Evolutionary conservation across 2,797 vertebrate genomes (phyloP).

Genomic region (Orientallactaga sibirica): DNA sequence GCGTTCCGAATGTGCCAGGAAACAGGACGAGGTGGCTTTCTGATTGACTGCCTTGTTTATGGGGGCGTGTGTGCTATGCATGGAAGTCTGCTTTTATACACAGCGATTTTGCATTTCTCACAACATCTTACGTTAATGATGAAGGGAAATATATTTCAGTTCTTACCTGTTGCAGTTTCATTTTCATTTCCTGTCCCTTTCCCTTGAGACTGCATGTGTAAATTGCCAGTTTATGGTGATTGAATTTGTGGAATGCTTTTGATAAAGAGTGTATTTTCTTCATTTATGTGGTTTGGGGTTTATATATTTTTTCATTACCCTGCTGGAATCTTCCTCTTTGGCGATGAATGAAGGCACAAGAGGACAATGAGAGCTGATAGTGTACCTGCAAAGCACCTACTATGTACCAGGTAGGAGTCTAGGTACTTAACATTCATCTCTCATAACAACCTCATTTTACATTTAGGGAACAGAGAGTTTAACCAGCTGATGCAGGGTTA

Average conservation of each 20-base stretch:
- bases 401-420: neutral
- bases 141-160: neutral
- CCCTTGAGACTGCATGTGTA: conserved; percentile 43
- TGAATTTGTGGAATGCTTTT: conserved; percentile 68
- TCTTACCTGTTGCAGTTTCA: conserved; percentile 50
- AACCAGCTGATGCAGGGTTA: neutral
- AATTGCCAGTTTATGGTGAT: conserved; percentile 67
- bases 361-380: neutral
- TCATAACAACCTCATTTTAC: neutral
- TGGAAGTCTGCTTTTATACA: neutral
- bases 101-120: neutral
- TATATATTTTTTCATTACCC: conserved; percentile 55
- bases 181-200: conserved; percentile 44
- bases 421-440: neutral
- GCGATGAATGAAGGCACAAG: neutral
- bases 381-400: neutral
- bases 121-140: conserved; percentile 7
- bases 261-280: conserved; percentile 54
- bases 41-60: neutral
- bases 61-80: neutral
- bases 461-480: neutral
- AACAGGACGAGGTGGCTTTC: neutral
- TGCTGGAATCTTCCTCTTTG: conserved; percentile 11
- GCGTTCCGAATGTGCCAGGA: neutral
- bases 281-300: conserved; percentile 40